Evolutionary conservation across 2,113 vertebrate species (phyloP).

Genomic region (Mustela lutreola): DNA sequence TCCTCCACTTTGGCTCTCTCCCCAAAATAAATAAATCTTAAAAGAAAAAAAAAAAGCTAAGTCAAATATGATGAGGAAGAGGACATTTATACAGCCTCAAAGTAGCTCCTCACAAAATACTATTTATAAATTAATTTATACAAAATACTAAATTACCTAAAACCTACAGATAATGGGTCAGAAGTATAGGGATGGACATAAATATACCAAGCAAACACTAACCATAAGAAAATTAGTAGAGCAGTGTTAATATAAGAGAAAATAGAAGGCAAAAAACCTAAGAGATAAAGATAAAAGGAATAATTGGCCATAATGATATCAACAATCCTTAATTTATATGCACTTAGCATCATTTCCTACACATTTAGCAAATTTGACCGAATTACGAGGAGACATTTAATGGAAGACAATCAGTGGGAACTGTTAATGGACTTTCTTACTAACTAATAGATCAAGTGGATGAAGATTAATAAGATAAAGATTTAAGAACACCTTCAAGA

Average conservation of each 20-base stretch:
- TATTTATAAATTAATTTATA: slow-evolving; percentile 47
- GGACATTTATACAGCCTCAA: background rate
- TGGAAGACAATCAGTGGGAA: background rate
- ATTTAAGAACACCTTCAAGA: slow-evolving; percentile 40
- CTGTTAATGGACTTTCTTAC: background rate
- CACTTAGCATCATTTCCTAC: slow-evolving; percentile 16
- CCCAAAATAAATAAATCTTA: no score
- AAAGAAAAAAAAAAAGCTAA: background rate
- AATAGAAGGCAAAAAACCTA: slow-evolving; percentile 37
- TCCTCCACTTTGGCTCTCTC: no score
- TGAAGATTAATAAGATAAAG: background rate
- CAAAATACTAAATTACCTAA: slow-evolving; percentile 28
- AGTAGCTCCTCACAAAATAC: background rate
- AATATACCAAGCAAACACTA: background rate
- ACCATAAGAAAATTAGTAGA: background rate
- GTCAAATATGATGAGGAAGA: slow-evolving; percentile 42
- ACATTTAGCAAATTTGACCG: background rate
- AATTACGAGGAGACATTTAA: background rate
- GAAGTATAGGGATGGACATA: background rate
- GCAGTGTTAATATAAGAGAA: background rate
- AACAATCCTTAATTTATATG: slow-evolving; percentile 38
- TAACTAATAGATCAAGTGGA: background rate
- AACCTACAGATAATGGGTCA: background rate
- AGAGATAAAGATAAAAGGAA: slow-evolving; percentile 17
- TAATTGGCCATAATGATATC: slow-evolving; percentile 16